Evolutionary conservation across 2,888 invertebrate genomes (phyloP).

Genomic region (Morpho deidamia): DNA sequence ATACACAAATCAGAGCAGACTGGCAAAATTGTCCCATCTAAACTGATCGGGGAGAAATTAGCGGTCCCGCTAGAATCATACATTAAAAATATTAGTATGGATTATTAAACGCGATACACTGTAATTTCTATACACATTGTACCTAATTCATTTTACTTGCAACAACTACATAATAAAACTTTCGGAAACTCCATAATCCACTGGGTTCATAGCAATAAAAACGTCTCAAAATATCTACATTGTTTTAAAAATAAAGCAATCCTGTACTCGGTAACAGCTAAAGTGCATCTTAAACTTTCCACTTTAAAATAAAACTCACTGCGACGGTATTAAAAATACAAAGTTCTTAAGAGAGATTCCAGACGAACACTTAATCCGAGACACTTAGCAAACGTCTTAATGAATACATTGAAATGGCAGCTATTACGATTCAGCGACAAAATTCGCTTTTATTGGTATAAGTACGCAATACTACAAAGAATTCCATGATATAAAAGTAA

Average conservation of each 20-base stretch:
- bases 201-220: slow-evolving; percentile 9
- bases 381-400: slow-evolving; percentile 7
- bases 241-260: slow-evolving; percentile 14
- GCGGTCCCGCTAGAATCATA: no score
- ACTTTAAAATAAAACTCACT: slow-evolving; percentile 5
- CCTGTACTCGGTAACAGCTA: slow-evolving; percentile 7
- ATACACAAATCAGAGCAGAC: no score
- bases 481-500: no score
- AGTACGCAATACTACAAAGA: not conserved
- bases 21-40: no score
- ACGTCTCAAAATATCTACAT: slow-evolving; percentile 8
- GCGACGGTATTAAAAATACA: slow-evolving; percentile 9
- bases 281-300: slow-evolving; percentile 17
- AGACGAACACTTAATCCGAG: not conserved
- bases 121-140: no score
- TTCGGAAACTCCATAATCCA: not conserved
- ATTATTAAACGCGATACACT: no score
- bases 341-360: slow-evolving; percentile 9
- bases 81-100: no score
- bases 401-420: not conserved
- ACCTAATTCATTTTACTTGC: not conserved
- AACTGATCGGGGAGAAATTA: no score
- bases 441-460: not conserved
- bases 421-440: not conserved
- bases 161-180: not conserved